phyloP scores from a whole-genome alignment of 1,140 invertebrate species.

The Helicorthomorpha holstii region DNA sequence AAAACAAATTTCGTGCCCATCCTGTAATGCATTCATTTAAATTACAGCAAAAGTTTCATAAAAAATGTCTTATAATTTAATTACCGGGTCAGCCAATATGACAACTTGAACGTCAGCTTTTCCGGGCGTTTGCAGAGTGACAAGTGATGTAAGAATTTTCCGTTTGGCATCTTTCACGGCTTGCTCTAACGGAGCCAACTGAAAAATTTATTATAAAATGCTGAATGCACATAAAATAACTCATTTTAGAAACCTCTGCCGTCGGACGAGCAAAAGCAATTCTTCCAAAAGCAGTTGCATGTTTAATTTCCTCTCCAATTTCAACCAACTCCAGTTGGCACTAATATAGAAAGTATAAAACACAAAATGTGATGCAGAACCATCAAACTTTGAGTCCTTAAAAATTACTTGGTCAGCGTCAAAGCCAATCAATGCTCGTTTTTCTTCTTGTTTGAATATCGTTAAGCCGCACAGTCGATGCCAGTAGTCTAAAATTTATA shows the following conservation, averaged over 20 bases:
- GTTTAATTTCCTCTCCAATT: conserved; percentile 54
- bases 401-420: not conserved
- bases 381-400: not conserved
- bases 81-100: conserved; percentile 80
- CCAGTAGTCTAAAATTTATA: conserved; percentile 57
- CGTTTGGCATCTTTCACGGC: conserved; percentile 50
- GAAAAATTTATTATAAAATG: conserved; percentile 1
- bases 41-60: not conserved
- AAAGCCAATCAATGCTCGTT: not conserved
- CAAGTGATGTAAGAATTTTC: conserved; percentile 69
- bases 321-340: conserved; percentile 51
- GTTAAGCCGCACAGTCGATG: conserved; percentile 50
- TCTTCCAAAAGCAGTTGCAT: conserved; percentile 82
- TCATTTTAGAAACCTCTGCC: conserved; percentile 24
- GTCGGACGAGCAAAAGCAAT: conserved; percentile 82
- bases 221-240: not conserved
- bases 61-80: conserved; percentile 11
- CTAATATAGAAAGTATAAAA: conserved; percentile 12
- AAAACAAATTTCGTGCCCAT: conserved; percentile 96
- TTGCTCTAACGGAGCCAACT: conserved; percentile 52
- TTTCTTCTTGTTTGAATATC: conserved; percentile 40
- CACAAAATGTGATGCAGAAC: conserved; percentile 1
- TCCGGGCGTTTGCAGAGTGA: conserved; percentile 83
- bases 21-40: conserved; percentile 37
- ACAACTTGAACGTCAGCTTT: conserved; percentile 92